Evolutionary conservation across 2,797 vertebrate species (phyloP).

Genomic region (Centropyge bicolor): DNA sequence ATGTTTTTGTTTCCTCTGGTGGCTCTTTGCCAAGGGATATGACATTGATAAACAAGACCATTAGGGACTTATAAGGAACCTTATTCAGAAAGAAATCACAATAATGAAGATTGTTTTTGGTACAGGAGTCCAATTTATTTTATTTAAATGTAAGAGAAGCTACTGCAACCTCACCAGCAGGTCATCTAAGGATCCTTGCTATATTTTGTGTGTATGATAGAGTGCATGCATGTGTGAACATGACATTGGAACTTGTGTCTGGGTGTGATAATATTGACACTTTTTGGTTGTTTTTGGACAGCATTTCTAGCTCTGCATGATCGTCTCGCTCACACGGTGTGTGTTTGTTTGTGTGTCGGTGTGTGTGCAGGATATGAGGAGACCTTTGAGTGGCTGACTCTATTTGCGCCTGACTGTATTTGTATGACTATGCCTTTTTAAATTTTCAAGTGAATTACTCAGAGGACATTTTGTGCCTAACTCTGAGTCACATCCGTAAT

Average conservation of each 20-base stretch:
- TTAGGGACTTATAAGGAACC: neutral
- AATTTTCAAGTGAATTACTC: conserved; percentile 59
- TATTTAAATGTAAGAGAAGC: neutral
- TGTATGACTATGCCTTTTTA: conserved; percentile 46
- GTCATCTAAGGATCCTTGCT: conserved; percentile 36
- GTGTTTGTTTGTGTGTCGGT: neutral
- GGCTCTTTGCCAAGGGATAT: neutral
- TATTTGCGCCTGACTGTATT: conserved; percentile 40
- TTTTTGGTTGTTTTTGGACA: conserved; percentile 1
- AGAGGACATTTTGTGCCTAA: conserved; percentile 59
- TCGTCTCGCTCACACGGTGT: conserved; percentile 7
- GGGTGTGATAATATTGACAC: conserved; percentile 10
- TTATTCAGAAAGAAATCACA: neutral
- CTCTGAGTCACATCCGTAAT: conserved; percentile 64
- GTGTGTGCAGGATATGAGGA: conserved; percentile 24
- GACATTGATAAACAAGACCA: neutral
- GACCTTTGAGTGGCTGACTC: conserved; percentile 33
- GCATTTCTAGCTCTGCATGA: conserved; percentile 2
- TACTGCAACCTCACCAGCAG: conserved; percentile 1
- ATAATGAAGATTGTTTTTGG: neutral
- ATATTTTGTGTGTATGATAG: conserved; percentile 16
- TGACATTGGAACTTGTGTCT: neutral
- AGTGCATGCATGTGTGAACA: neutral
- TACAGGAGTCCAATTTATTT: neutral
- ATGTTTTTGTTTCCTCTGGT: neutral